Percentiles rank a stretch among this genome's conserved stretches.
Conservation (phyloP, 2,888 invertebrate species). For the Metallyticus violacea region DNA sequence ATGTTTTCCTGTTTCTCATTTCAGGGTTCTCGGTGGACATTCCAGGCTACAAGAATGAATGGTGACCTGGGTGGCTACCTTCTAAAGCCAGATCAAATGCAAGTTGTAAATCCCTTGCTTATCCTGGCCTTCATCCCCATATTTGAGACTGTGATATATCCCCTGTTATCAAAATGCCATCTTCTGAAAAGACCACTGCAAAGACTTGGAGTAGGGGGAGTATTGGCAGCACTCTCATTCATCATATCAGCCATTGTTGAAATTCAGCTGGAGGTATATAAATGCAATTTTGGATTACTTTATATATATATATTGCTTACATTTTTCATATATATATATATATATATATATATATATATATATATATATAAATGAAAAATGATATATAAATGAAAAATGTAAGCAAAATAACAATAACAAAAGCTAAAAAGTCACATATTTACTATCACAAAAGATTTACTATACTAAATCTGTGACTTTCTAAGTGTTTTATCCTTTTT, state of each 20-base stretch:
- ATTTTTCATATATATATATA: too few relatives aligned
- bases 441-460: too few relatives aligned
- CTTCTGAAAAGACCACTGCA: conserved; percentile 76
- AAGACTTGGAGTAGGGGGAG: conserved; percentile 83
- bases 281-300: background rate
- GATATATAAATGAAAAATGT: background rate
- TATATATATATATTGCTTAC: background rate
- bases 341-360: too few relatives aligned
- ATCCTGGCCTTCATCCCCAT: conserved; percentile 83
- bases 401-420: too few relatives aligned
- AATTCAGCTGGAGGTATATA: conserved; percentile 64
- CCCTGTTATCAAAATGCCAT: conserved; percentile 65
- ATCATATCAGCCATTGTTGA: conserved; percentile 85
- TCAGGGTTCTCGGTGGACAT: conserved; percentile 85
- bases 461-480: too few relatives aligned
- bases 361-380: too few relatives aligned
- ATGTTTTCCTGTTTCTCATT: too few relatives aligned
- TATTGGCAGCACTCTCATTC: conserved; percentile 82
- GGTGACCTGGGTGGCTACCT: conserved; percentile 71
- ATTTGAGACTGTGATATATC: conserved; percentile 78
- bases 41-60: conserved; percentile 87
- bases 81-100: conserved; percentile 92
- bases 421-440: background rate
- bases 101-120: conserved; percentile 84
- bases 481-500: too few relatives aligned